A percentile compares a stretch with the other conserved stretches of the same genome.
Conservation (phyloP, 2,113 vertebrate genomes). For the Ornithorhynchus anatinus region DNA sequence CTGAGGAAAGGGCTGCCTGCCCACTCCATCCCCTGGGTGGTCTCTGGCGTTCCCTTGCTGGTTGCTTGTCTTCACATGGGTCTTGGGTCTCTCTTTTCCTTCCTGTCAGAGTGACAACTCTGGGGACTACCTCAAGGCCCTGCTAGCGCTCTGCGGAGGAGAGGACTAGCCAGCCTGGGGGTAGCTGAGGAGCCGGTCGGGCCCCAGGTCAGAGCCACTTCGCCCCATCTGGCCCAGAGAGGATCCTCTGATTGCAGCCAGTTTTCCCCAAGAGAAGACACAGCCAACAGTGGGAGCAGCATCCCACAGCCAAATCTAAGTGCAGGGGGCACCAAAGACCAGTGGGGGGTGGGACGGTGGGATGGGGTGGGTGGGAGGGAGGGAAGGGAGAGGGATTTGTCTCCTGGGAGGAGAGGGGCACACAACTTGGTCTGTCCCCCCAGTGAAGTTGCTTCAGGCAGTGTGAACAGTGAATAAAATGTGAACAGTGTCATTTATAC, state of each 20-base stretch:
- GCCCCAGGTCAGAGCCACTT: slow-evolving; percentile 31
- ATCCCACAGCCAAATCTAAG: slow-evolving; percentile 15
- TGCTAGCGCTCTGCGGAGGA: slow-evolving; percentile 88
- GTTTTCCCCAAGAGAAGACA: slow-evolving; percentile 37
- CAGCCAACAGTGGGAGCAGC: background rate
- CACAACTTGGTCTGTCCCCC: background rate
- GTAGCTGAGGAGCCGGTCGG: background rate
- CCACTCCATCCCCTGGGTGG: too few relatives aligned
- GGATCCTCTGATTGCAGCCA: slow-evolving; percentile 41
- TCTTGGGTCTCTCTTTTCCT: slow-evolving; percentile 14
- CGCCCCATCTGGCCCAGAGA: slow-evolving; percentile 41
- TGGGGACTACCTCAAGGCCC: slow-evolving; percentile 90
- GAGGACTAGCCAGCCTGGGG: slow-evolving; percentile 76
- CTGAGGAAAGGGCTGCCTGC: too few relatives aligned
- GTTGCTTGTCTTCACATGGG: background rate
- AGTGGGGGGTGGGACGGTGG: slow-evolving; percentile 1
- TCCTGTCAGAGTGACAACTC: slow-evolving; percentile 91
- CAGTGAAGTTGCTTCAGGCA: background rate
- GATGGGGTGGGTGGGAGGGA: slow-evolving; percentile 6
- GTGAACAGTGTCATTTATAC: too few relatives aligned
- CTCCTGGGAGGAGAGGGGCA: background rate
- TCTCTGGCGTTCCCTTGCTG: background rate
- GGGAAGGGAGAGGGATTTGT: background rate
- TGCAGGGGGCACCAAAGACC: slow-evolving; percentile 7
- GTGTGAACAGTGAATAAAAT: background rate